Evolutionary conservation across 2,888 invertebrate species (phyloP).

Genomic region (Hyles lineata): DNA sequence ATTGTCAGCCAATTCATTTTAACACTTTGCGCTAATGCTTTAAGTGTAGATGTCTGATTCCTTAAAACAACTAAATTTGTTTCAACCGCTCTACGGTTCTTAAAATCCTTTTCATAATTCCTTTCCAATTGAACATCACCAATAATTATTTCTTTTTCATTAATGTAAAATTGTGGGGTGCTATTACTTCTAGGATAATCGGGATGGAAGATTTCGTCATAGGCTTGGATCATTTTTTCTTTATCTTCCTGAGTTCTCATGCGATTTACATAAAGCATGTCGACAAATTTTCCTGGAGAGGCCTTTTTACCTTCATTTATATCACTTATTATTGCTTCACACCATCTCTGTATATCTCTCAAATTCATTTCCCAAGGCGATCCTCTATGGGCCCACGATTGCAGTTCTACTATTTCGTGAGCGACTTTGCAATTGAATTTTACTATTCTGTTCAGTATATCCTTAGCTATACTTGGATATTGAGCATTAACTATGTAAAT

Average conservation of each 20-base stretch:
- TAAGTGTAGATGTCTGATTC: slow-evolving; percentile 88
- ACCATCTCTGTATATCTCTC: slow-evolving; percentile 97
- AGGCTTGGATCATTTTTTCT: slow-evolving; percentile 85
- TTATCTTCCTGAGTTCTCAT: slow-evolving; percentile 93
- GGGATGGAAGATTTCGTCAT: slow-evolving; percentile 77
- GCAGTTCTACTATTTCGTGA: slow-evolving; percentile 86
- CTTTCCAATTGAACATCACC: slow-evolving; percentile 86
- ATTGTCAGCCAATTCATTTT: slow-evolving; percentile 97
- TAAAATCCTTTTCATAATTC: slow-evolving; percentile 68
- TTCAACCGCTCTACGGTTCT: slow-evolving; percentile 64
- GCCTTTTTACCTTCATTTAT: slow-evolving; percentile 52
- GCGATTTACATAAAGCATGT: slow-evolving; percentile 93
- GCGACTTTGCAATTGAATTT: slow-evolving; percentile 90
- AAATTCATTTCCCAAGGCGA: slow-evolving; percentile 99
- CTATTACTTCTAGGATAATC: slow-evolving; percentile 79
- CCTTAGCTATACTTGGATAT: slow-evolving; percentile 85
- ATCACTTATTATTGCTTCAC: slow-evolving; percentile 87
- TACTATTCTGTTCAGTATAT: slow-evolving; percentile 89
- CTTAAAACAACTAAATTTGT: slow-evolving; percentile 76
- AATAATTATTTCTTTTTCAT: slow-evolving; percentile 84
- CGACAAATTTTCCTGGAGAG: slow-evolving; percentile 87
- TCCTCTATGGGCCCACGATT: slow-evolving; percentile 91
- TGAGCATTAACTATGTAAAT: slow-evolving; percentile 87
- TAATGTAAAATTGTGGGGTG: slow-evolving; percentile 85
- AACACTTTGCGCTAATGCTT: slow-evolving; percentile 93